Evolutionary conservation across 2,888 invertebrate species (phyloP).

Genomic region (Drosophila kokeensis): DNA sequence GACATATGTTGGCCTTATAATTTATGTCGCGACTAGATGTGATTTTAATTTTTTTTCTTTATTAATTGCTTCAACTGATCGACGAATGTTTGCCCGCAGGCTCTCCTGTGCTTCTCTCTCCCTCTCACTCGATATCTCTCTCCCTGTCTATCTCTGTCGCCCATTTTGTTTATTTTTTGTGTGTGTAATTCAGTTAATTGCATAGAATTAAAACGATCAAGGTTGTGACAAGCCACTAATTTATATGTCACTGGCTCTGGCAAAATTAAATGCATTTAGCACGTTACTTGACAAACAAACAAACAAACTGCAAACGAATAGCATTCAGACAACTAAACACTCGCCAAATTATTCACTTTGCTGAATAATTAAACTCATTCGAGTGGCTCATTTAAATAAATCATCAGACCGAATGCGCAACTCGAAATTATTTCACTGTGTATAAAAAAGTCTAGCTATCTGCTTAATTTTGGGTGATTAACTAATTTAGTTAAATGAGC

Average conservation of each 20-base stretch:
- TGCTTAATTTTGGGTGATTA: slow-evolving; percentile 31
- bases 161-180: slow-evolving; percentile 31
- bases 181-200: slow-evolving; percentile 74
- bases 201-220: slow-evolving; percentile 73
- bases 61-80: slow-evolving; percentile 71
- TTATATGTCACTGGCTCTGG: slow-evolving; percentile 79
- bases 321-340: slow-evolving; percentile 13
- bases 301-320: slow-evolving; percentile 20
- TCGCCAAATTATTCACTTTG: slow-evolving; percentile 40
- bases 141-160: not conserved
- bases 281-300: slow-evolving; percentile 60
- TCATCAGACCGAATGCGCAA: slow-evolving; percentile 17
- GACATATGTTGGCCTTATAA: slow-evolving; percentile 79
- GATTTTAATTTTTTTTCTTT: slow-evolving; percentile 66
- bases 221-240: slow-evolving; percentile 69
- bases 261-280: slow-evolving; percentile 80
- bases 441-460: not conserved
- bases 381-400: slow-evolving; percentile 69
- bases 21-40: slow-evolving; percentile 63
- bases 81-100: slow-evolving; percentile 57
- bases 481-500: slow-evolving; percentile 63
- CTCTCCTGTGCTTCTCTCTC: slow-evolving; percentile 2
- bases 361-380: slow-evolving; percentile 72
- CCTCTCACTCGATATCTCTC: not conserved
- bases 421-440: slow-evolving; percentile 12